Evolutionary conservation across 2,888 invertebrate species (phyloP).

Genomic region (Drosophila meridionalis): DNA sequence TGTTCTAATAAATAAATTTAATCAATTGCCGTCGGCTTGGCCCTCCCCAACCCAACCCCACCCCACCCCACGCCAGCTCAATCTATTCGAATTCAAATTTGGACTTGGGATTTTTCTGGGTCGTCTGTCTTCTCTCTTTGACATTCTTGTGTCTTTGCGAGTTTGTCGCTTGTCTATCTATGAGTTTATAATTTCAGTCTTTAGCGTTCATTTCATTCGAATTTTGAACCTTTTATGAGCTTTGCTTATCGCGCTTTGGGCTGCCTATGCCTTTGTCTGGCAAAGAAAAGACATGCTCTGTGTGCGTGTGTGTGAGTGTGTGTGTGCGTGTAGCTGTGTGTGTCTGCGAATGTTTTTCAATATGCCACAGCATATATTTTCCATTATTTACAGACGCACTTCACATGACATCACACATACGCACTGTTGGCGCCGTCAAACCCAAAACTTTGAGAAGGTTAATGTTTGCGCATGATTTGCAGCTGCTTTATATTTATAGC

Average conservation of each 20-base stretch:
- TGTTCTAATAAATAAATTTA: conserved; percentile 75
- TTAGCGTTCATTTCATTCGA: conserved; percentile 50
- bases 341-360: neutral
- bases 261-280: conserved; percentile 11
- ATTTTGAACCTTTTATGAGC: conserved; percentile 53
- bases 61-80: neutral
- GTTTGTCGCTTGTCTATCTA: conserved; percentile 30
- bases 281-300: conserved; percentile 1
- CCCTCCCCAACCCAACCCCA: neutral
- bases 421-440: conserved; percentile 16
- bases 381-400: conserved; percentile 28
- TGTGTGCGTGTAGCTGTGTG: neutral
- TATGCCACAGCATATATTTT: conserved; percentile 13
- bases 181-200: conserved; percentile 58
- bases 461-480: conserved; percentile 37
- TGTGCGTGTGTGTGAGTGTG: neutral
- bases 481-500: conserved; percentile 13
- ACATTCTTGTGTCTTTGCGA: conserved; percentile 47
- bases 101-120: neutral
- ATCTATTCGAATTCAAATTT: conserved; percentile 35
- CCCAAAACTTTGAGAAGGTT: conserved; percentile 14
- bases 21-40: conserved; percentile 55
- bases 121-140: conserved; percentile 28
- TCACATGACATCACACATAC: conserved; percentile 16
- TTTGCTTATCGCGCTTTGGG: conserved; percentile 45